These are phyloP conservation scores for Notodonta ziczac DNA, from an alignment of 2,888 invertebrate species.

Conservation along the genomic window DNA sequence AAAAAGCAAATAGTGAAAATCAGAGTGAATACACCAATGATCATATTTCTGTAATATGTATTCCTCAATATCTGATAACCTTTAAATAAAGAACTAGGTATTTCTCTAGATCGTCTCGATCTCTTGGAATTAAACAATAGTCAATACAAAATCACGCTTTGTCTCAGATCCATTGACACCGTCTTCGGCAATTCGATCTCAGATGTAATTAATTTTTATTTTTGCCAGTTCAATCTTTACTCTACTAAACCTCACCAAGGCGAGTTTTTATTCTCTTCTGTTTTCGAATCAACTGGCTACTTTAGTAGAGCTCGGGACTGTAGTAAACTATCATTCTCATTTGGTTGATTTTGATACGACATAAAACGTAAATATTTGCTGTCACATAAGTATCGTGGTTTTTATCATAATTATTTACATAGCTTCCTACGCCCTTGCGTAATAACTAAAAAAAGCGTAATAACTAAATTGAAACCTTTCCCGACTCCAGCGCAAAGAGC, in stretches of 20 bases:
- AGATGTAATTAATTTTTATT: neutral
- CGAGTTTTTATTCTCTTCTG: neutral
- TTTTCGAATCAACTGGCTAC: neutral
- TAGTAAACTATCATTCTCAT: neutral
- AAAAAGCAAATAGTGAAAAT: too few relatives aligned
- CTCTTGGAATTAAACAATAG: too few relatives aligned
- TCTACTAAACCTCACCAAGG: neutral
- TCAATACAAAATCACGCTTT: too few relatives aligned
- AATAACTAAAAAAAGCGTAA: neutral
- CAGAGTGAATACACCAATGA: too few relatives aligned
- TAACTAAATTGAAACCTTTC: neutral
- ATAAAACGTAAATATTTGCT: too few relatives aligned
- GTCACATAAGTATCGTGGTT: too few relatives aligned
- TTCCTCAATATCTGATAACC: too few relatives aligned
- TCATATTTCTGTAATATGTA: too few relatives aligned
- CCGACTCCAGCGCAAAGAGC: constrained; percentile 4
- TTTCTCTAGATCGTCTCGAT: too few relatives aligned
- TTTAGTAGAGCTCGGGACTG: neutral
- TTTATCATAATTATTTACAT: too few relatives aligned
- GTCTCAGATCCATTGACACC: neutral
- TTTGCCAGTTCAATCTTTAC: neutral
- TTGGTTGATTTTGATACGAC: neutral
- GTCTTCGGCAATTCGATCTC: neutral
- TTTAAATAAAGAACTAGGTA: too few relatives aligned
- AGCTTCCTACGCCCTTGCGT: too few relatives aligned